phyloP scores from a whole-genome alignment of 2,113 vertebrate species.

The Sylvia atricapilla region DNA sequence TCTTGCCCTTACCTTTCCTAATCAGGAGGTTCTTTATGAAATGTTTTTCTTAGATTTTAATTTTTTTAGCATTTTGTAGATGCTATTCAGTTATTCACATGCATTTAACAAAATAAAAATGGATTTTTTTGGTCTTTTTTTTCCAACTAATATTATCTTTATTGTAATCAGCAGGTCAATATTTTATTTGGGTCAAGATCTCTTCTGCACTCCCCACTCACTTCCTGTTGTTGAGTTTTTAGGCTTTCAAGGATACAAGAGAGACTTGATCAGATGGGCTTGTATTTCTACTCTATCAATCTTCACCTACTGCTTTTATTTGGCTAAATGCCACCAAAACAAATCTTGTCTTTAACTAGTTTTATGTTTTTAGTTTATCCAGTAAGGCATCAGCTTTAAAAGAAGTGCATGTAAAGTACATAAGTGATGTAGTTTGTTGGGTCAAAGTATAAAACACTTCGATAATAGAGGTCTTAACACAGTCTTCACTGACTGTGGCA shows the following conservation, averaged over 20 bases:
- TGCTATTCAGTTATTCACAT: not conserved
- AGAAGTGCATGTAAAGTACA: not conserved
- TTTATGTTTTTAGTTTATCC: not conserved
- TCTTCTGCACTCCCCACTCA: not conserved
- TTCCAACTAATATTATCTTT: not conserved
- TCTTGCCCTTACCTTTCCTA: slow-evolving; percentile 19
- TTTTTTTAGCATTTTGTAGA: not conserved
- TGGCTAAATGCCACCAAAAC: not conserved
- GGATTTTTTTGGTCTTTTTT: not conserved
- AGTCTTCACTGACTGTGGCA: not conserved
- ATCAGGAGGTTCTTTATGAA: not conserved
- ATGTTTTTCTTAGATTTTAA: not conserved
- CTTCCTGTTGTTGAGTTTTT: not conserved
- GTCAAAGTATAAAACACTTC: not conserved
- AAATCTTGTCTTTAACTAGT: not conserved
- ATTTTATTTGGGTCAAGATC: not conserved
- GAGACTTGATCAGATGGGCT: not conserved
- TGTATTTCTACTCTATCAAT: not conserved
- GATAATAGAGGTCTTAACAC: not conserved
- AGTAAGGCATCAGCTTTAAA: not conserved
- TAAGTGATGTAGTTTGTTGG: not conserved
- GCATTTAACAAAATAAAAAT: not conserved
- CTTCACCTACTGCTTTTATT: not conserved
- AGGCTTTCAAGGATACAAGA: not conserved
- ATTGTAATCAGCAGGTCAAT: not conserved